Base-by-base conservation (phyloP, 2,113 vertebrate genomes). In the Mugil cephalus region DNA sequence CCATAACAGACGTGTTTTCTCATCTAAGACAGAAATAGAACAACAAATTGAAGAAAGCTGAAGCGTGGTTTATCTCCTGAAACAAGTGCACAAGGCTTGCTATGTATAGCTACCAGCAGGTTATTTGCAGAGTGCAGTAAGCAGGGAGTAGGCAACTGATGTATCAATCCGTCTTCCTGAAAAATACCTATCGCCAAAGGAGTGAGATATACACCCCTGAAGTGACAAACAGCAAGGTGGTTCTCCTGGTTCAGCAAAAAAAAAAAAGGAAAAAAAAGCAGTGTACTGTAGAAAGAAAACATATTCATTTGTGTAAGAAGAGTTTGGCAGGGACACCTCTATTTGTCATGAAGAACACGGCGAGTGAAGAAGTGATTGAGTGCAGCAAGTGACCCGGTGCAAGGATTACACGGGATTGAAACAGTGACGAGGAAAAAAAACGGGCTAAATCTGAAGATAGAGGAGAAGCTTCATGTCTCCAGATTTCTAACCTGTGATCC, bases 191-290 rank as follows among this genome's bases (percentile, higher is more conserved):
- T 80, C 48, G 61, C 84, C 74, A 42, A 56, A 74, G 62, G 74
- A 70, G 72, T 64, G 84, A 87, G 78, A 84, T 85, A 77, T 77
- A 74, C 46, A 68, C 73, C 61, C 30, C 35, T 15, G 79, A 42
- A 66, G 75, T 87, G 88, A 91, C 84, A 86, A 86, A 87, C 78
- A 58, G 59, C 39, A 13, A 64, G 21, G 64, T 40, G 36, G 69
- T 91, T 89, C 79, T 48, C 83, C 71, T 77, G 79, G 38, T 86
- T 91, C 86, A 90, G 91, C 89, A 83, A 24, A 84, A 83, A 66
- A 52, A 80, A 60, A 30, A 30, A 30, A 30, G 24, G 3, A 30
- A 30, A 30, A 30, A 30, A 30, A 30, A 30, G 24, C 24, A 36
- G 56, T 69, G 18, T 12, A 38, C 40, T 56, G 51, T 40, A 48